Base-by-base conservation (phyloP, 1,140 invertebrate genomes). In the Eupeodes corollae region DNA sequence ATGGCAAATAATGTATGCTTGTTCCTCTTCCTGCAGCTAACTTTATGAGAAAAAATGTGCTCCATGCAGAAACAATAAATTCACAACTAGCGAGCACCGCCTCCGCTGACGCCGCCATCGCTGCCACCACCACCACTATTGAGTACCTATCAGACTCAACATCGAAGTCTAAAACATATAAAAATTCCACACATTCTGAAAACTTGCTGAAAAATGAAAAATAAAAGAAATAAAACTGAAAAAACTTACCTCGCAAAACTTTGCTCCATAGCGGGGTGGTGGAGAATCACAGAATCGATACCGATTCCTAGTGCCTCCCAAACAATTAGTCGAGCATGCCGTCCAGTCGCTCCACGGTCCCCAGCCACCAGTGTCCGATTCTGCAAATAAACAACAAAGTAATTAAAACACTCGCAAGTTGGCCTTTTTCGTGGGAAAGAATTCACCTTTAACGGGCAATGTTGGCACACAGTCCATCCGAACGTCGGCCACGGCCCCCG, bases 201-300 rank as follows among this genome's bases (percentile, higher is more conserved):
- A 8, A 26, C n/a, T n/a, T n/a, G 21, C 21, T 26, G 21, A 5
- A 26, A 26, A 26, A 26, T 5, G 21, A 5, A 26, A 26, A 5
- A 26, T 5, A 26, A 26, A 3, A 26, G 3, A 26, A 26, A 5
- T 6, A 35, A n/a, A 35, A 35, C 12, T 35, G 14, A 35, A 35
- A 35, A 26, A 37, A 56, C 64, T 66, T 72, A 88, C 86, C 75
- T 88, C 79, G 59, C 88, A 91, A 68, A 86, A 88, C 67, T 84
- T 85, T 30, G 83, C 84, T 2, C 86, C 86, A 58, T 87, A 88
- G 38, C 81, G 76, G 1, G 87, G 86, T 0, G 83, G 81, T 8
- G 88, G 86, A 6, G 81, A 84, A 58, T 91, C 86, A 59, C 88
- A 91, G 64, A 88, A 85, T 50, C 88, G 72, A 63, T 88, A 86